Base-by-base conservation (phyloP, 2,888 invertebrate genomes). In the Hydropsyche betteni region DNA sequence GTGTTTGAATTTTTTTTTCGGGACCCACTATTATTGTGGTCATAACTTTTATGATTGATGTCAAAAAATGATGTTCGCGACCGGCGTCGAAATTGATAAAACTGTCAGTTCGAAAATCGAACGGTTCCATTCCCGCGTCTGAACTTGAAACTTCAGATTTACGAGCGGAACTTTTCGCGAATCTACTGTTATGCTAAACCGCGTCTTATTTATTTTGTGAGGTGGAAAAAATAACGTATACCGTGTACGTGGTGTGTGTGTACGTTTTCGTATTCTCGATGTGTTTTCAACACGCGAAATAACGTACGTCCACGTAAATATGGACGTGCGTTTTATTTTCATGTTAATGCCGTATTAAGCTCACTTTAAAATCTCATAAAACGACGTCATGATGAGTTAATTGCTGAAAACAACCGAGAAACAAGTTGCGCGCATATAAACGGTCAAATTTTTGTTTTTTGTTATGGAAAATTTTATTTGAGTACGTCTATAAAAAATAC, bases 361-460 rank as follows among this genome's bases (percentile, higher is more conserved):
- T 24, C 64, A 64, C 33, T 64, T 64, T 64, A 64, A 64, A 64
- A 64, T 64, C 64, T 34, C 64, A 64, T 64, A 64, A 64, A 64
- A 64, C 34, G n/a, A 64, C 34, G 34, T 64, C 34, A 64, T 64
- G 64, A 64, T 36, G 34, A 64, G 64, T 64, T 64, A 64, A 64
- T 64, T 64, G 64, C 64, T 4, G 64, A 64, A 64, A 64, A 64
- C 34, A 64, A 64, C 64, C 64, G 64, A 64, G 33, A 34, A 34
- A 64, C 64, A 64, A 64, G 33, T 64, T 64, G 64, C 34, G 24
- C 64, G 64, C 64, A 64, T 64, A 64, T 34, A 64, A 64, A 64
- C 64, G 64, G 64, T 36, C 34, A 64, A 24, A 64, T 64, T 64
- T 64, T 64, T 36, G 33, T 10, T 34, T 64, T 64, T 64, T 64